phyloP scores from a whole-genome alignment of 2,888 invertebrate genomes.

The Metopia argyrocephala region DNA sequence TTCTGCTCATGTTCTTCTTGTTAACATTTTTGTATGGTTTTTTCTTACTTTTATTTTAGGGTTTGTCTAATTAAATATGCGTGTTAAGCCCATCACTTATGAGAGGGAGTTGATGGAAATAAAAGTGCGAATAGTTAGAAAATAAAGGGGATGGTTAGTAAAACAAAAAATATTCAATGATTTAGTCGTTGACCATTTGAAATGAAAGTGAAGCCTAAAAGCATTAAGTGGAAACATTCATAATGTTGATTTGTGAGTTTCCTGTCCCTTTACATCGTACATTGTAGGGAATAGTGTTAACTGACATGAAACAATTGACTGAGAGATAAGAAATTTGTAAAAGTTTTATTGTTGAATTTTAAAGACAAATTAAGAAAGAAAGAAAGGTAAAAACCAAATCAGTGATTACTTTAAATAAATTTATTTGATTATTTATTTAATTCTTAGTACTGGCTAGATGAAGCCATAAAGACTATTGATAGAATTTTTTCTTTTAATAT shows the following conservation, averaged over 20 bases:
- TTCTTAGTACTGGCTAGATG: too few relatives aligned
- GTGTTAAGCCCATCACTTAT: constrained; percentile 61
- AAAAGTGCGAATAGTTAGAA: constrained; percentile 5
- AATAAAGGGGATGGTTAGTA: not conserved
- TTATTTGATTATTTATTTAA: too few relatives aligned
- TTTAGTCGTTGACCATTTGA: constrained; percentile 39
- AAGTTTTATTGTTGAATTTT: not conserved
- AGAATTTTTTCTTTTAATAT: too few relatives aligned
- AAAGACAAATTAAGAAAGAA: too few relatives aligned
- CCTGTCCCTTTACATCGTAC: constrained; percentile 16
- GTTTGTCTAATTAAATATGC: constrained; percentile 66
- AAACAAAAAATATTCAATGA: constrained; percentile 31
- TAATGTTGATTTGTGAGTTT: constrained; percentile 47
- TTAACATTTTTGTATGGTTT: not conserved
- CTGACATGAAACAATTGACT: not conserved
- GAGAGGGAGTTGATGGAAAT: constrained; percentile 18
- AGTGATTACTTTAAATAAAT: too few relatives aligned
- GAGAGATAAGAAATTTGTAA: not conserved
- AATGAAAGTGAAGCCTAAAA: constrained; percentile 34
- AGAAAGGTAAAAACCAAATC: too few relatives aligned
- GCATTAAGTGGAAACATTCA: constrained; percentile 9
- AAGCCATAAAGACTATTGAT: too few relatives aligned
- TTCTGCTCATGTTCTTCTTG: constrained; percentile 13
- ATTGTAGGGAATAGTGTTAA: not conserved
- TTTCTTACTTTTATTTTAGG: constrained; percentile 16